Evolutionary conservation across 2,888 invertebrate genomes (phyloP), one percentile per base, ranked within the genome.

Genomic region (Eurytoma californica): DNA sequence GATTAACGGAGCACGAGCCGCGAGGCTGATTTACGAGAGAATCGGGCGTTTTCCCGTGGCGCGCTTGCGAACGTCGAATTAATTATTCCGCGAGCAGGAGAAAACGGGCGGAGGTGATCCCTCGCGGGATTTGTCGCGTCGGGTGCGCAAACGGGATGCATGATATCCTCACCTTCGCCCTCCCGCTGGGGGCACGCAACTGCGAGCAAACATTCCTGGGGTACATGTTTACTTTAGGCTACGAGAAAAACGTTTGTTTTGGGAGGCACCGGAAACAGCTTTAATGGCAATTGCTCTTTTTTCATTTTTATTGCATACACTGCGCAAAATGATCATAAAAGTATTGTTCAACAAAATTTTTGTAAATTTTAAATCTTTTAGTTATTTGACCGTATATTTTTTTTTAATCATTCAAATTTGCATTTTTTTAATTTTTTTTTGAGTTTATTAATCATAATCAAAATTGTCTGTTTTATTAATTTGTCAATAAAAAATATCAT

Each of bases 21-120:
- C 12, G 39, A 12, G 63, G 55, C 80, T 82, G 84, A 83, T 83
- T 83, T 83, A 84, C 83, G 83, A 72, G 2, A 49, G 28, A 18
- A 7, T 2, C 4, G 39, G 39, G 39, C 39, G 39, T 47, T 63
- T 39, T 39, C 47, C 63, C 9, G 39, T 47, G 63, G 63, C 39
- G 63, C 63, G 53, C 53, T 53, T 14, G 63, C 63, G 39, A 63
- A 63, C 63, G 39, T 39, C 39, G 68, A 68, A 75, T 75, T 75
- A 75, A 75, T 75, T 75, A 75, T 68, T 75, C 68, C 47, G 49
- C 68, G 67, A 7, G 39, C 39, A 39, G 9, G 39, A 39, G 39
- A 39, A 39, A 39, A 12, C n/a, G 63, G 53, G 72, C 53, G 68
- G 73, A 78, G 63, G 63, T 69, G 69, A 79, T 79, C 63, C 18